These are phyloP conservation scores for Tragelaphus scriptus DNA, from an alignment of 2,113 vertebrate genomes.

Conservation along the genomic window DNA sequence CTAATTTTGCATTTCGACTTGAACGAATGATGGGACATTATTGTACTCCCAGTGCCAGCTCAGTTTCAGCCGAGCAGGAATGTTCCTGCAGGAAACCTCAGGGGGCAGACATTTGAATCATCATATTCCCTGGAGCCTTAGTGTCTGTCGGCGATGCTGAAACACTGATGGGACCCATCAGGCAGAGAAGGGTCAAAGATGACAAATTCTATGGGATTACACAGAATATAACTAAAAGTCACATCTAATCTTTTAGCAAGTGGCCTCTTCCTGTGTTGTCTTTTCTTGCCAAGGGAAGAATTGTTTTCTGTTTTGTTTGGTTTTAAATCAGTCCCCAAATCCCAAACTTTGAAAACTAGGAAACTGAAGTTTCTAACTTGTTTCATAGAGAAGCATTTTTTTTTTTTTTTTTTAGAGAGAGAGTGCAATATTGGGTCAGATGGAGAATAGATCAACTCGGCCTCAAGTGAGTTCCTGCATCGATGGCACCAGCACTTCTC, in stretches of 20 bases:
- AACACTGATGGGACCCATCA: slow-evolving; percentile 17
- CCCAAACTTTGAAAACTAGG: neutral
- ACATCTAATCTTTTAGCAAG: neutral
- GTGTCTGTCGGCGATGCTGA: slow-evolving; percentile 25
- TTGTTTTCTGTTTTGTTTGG: neutral
- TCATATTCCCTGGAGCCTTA: slow-evolving; percentile 42
- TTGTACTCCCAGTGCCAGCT: slow-evolving; percentile 38
- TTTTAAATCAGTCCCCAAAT: neutral
- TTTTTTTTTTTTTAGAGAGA: no score
- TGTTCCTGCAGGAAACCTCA: slow-evolving; percentile 62
- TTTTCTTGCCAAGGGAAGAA: neutral
- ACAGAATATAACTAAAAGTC: slow-evolving; percentile 8
- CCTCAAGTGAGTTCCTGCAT: no score
- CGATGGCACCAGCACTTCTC: accelerated
- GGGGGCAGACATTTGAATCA: slow-evolving; percentile 62
- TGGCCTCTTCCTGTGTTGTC: neutral
- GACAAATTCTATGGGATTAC: neutral
- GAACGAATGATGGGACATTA: slow-evolving; percentile 58
- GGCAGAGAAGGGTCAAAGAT: neutral
- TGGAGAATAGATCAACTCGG: neutral
- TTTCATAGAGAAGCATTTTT: slow-evolving; percentile 5
- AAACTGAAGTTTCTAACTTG: neutral
- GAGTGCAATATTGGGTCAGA: neutral
- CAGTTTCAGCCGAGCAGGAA: slow-evolving; percentile 57
- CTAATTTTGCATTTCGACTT: slow-evolving; percentile 62